A percentile compares a stretch with the other conserved stretches of the same genome.
Conservation (phyloP, 2,888 invertebrate genomes). For the Watsonalla binaria region DNA sequence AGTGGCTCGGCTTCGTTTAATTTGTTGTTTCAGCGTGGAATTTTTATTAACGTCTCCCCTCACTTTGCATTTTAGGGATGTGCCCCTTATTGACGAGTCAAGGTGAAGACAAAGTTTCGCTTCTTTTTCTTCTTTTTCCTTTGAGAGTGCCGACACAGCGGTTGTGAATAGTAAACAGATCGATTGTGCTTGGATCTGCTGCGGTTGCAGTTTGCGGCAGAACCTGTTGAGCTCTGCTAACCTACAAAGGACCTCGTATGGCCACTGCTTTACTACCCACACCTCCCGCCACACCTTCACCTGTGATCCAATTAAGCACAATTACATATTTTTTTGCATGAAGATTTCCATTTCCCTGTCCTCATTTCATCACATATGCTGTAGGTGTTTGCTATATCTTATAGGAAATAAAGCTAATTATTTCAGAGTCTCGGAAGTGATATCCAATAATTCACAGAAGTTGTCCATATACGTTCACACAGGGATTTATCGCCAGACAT, state of each 20-base stretch:
- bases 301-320: neutral
- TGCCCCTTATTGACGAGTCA: conserved; percentile 52
- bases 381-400: no score
- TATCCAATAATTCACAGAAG: conserved; percentile 20
- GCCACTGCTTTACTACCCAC: neutral
- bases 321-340: no score
- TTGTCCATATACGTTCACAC: conserved; percentile 33
- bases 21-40: conserved; percentile 78
- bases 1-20: conserved; percentile 78
- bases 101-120: conserved; percentile 49
- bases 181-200: conserved; percentile 19
- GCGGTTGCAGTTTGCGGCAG: conserved; percentile 20
- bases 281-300: neutral
- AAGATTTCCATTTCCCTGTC: no score
- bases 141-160: conserved; percentile 16
- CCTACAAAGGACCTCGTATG: neutral
- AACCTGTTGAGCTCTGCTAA: conserved; percentile 25
- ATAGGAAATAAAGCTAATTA: no score
- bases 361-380: no score
- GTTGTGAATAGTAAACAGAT: conserved; percentile 26
- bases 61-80: conserved; percentile 64
- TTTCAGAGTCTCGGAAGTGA: neutral
- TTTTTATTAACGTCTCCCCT: conserved; percentile 77
- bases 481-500: conserved; percentile 38
- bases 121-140: conserved; percentile 31